Percentiles rank a stretch among this genome's conserved stretches.
Conservation (phyloP, 2,888 invertebrate species). For the Pollenia angustigena region DNA sequence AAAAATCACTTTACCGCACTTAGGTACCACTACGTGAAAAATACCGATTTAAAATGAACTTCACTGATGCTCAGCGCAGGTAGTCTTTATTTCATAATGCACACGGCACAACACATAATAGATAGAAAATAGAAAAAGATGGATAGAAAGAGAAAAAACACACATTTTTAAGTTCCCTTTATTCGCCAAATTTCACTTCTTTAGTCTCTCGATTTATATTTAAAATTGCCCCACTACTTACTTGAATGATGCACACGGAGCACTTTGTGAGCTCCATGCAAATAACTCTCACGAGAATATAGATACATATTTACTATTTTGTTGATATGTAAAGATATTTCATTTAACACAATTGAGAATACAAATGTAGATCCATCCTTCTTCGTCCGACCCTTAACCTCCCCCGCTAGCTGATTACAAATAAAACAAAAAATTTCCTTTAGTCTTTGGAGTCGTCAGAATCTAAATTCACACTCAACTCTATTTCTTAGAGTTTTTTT, state of each 20-base stretch:
- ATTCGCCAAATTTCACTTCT: constrained; percentile 23
- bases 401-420: not conserved
- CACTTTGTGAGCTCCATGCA: constrained; percentile 28
- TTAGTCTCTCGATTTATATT: constrained; percentile 35
- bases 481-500: not conserved
- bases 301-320: not conserved
- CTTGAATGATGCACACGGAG: constrained; percentile 54
- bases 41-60: constrained; percentile 87
- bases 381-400: too few species aligned
- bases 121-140: constrained; percentile 67
- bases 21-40: constrained; percentile 86
- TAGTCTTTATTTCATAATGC: constrained; percentile 87
- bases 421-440: constrained; percentile 18
- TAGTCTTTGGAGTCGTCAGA: constrained; percentile 23
- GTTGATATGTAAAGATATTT: not conserved
- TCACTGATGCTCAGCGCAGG: constrained; percentile 84
- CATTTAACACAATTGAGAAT: constrained; percentile 39
- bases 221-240: constrained; percentile 6
- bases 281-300: constrained; percentile 52
- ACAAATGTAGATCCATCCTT: not conserved
- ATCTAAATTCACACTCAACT: not conserved
- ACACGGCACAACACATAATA: constrained; percentile 85
- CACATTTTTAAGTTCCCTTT: constrained; percentile 44
- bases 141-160: constrained; percentile 43
- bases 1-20: constrained; percentile 78